Conservation (phyloP, 2,797 vertebrate genomes). For the Carapus acus region DNA sequence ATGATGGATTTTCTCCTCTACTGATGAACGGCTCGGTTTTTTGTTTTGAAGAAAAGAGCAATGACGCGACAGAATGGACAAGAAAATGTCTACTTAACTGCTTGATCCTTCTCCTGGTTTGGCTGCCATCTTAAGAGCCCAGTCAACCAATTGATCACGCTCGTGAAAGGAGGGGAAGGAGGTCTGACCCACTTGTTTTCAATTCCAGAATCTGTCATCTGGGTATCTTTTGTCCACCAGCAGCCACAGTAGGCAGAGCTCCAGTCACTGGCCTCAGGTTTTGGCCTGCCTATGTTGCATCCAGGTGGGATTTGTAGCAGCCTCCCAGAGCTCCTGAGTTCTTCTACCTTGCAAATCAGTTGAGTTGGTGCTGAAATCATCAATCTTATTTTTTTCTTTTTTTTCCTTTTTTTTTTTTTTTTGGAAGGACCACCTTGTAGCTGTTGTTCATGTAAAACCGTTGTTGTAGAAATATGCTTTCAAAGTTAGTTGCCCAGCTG, state of each 20-base stretch:
- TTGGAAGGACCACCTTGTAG: slow-evolving; percentile 62
- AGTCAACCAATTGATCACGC: slow-evolving; percentile 25
- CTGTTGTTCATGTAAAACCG: slow-evolving; percentile 48
- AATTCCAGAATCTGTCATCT: slow-evolving; percentile 31
- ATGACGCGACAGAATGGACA: slow-evolving; percentile 17
- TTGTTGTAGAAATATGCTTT: slow-evolving; percentile 68
- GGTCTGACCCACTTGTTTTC: slow-evolving; percentile 30
- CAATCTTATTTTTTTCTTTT: slow-evolving; percentile 48
- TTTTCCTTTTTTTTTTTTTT: slow-evolving; percentile 50
- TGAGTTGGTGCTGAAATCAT: slow-evolving; percentile 54
- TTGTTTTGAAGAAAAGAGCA: slow-evolving; percentile 30
- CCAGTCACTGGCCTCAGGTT: slow-evolving; percentile 7
- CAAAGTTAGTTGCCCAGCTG: slow-evolving; percentile 53
- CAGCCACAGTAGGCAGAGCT: slow-evolving; percentile 22
- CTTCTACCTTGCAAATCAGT: slow-evolving; percentile 40
- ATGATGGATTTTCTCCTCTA: background rate
- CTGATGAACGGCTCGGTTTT: slow-evolving; percentile 27
- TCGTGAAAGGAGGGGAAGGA: background rate
- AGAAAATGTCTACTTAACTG: slow-evolving; percentile 28
- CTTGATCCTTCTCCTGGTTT: slow-evolving; percentile 36
- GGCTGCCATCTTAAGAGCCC: slow-evolving; percentile 30
- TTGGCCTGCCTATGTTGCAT: slow-evolving; percentile 19
- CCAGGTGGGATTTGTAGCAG: slow-evolving; percentile 46
- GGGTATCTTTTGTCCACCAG: slow-evolving; percentile 28
- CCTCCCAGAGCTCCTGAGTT: slow-evolving; percentile 33